These are phyloP conservation scores for Brachionichthys hirsutus DNA, from an alignment of 2,113 vertebrate genomes.

Conservation along the genomic window DNA sequence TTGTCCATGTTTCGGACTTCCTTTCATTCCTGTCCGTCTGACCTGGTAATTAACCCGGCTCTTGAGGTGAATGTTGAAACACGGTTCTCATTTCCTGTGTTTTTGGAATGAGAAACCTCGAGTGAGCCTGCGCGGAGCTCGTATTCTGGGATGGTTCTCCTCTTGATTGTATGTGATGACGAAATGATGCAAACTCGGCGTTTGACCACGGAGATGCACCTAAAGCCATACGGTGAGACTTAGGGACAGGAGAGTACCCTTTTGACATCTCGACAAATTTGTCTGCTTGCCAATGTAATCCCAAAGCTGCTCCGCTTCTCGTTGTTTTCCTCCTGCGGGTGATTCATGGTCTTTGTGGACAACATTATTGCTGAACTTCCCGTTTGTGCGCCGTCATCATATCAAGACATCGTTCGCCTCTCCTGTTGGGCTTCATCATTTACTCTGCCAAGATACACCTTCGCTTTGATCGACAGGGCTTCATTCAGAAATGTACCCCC, in stretches of 20 bases:
- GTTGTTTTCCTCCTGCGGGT: neutral
- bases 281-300: slow-evolving; percentile 20
- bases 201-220: slow-evolving; percentile 44
- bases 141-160: slow-evolving; percentile 30
- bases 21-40: slow-evolving; percentile 8
- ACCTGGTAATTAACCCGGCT: neutral
- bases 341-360: slow-evolving; percentile 23
- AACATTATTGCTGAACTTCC: slow-evolving; percentile 11
- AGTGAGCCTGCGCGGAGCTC: slow-evolving; percentile 14
- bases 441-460: slow-evolving; percentile 39
- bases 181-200: slow-evolving; percentile 46
- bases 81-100: slow-evolving; percentile 18
- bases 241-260: slow-evolving; percentile 33
- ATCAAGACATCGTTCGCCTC: slow-evolving; percentile 49
- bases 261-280: slow-evolving; percentile 18
- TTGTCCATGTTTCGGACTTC: neutral
- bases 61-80: neutral
- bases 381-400: too few relatives aligned
- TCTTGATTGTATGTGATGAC: slow-evolving; percentile 20
- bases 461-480: slow-evolving; percentile 13
- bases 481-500: slow-evolving; percentile 26
- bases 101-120: slow-evolving; percentile 15
- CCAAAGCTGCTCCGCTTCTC: slow-evolving; percentile 29
- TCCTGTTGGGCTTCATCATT: too few relatives aligned
- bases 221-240: slow-evolving; percentile 69